Percentiles rank a stretch among this genome's conserved stretches.
These are phyloP conservation scores for Callinectes sapidus DNA, from an alignment of 2,888 invertebrate species.

Conservation along the genomic window DNA sequence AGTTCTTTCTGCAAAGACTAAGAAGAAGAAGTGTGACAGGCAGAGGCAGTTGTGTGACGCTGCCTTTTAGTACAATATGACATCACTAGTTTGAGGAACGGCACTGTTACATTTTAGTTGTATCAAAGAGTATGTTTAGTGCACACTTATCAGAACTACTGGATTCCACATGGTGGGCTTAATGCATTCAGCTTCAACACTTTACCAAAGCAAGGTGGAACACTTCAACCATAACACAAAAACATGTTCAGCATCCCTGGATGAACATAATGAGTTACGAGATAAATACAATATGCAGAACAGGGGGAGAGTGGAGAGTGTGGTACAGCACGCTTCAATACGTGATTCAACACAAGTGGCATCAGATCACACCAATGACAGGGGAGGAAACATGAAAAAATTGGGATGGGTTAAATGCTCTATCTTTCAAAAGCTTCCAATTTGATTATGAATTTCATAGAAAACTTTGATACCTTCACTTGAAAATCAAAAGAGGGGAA, in stretches of 20 bases:
- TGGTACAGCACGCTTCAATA: too few relatives aligned
- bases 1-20: too few relatives aligned
- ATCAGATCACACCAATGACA: too few relatives aligned
- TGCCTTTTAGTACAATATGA: too few relatives aligned
- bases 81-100: too few relatives aligned
- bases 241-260: not conserved
- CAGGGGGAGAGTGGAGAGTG: not conserved
- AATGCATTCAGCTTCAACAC: not conserved
- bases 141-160: not conserved
- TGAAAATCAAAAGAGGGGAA: not conserved
- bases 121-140: not conserved
- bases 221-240: not conserved
- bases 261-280: not conserved
- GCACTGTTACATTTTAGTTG: too few relatives aligned
- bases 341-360: too few relatives aligned
- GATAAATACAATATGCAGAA: not conserved
- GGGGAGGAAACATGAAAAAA: too few relatives aligned
- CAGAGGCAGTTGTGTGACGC: too few relatives aligned
- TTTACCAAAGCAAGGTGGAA: not conserved
- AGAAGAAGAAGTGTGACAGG: too few relatives aligned
- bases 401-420: not conserved
- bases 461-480: not conserved
- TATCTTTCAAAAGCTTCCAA: not conserved
- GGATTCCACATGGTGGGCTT: not conserved
- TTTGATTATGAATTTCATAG: not conserved